A percentile compares a stretch with the other conserved stretches of the same genome.
Conservation (phyloP, 2,797 vertebrate species). For the Sebastes cheni region DNA sequence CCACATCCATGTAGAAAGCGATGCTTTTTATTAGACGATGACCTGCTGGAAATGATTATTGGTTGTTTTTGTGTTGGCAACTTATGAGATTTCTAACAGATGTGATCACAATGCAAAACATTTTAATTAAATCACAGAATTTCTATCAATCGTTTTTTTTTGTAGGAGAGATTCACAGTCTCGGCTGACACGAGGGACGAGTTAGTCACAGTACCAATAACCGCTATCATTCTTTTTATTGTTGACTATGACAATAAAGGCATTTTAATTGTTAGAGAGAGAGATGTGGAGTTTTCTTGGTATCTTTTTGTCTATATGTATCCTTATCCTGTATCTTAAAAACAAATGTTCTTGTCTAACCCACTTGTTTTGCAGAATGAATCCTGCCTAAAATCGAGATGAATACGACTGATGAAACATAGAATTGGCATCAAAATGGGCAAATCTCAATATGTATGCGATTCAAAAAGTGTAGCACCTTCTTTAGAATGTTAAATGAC, state of each 20-base stretch:
- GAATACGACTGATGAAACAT: not conserved
- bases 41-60: not conserved
- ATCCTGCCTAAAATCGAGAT: not conserved
- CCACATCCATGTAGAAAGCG: too few species aligned
- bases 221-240: not conserved
- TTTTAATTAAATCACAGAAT: constrained; percentile 18
- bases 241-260: not conserved
- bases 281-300: not conserved
- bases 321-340: not conserved
- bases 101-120: constrained; percentile 5
- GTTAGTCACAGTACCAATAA: not conserved
- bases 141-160: not conserved
- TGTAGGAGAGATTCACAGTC: not conserved
- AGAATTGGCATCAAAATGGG: not conserved
- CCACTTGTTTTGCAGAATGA: not conserved
- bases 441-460: not conserved
- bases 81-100: not conserved
- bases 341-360: not conserved
- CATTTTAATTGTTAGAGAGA: not conserved
- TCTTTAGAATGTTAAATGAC: constrained; percentile 6
- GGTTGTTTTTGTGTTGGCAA: not conserved
- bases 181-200: not conserved
- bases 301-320: not conserved
- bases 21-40: not conserved
- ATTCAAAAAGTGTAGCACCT: not conserved